Evolutionary conservation across 2,888 invertebrate species (phyloP).

Genomic region (Hirtodrosophila alboralis): DNA sequence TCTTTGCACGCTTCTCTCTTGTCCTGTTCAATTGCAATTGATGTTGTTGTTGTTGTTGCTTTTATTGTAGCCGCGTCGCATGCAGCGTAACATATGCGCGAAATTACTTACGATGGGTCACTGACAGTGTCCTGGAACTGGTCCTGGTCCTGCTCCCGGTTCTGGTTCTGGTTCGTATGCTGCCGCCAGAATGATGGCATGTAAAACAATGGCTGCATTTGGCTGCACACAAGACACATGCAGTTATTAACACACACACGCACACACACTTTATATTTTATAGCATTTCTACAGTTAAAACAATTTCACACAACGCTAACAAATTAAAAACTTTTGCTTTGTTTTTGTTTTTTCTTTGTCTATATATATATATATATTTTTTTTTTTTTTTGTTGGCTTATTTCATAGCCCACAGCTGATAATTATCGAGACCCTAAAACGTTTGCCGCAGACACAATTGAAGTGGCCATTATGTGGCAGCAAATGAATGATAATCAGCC

Average conservation of each 20-base stretch:
- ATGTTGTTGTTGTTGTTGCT: slow-evolving; percentile 16
- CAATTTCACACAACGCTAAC: slow-evolving; percentile 34
- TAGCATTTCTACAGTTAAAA: slow-evolving; percentile 30
- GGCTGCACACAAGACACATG: slow-evolving; percentile 47
- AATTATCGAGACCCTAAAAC: slow-evolving; percentile 38
- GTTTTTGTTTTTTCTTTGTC: slow-evolving; percentile 5
- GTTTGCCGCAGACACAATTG: slow-evolving; percentile 29
- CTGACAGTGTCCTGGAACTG: slow-evolving; percentile 27
- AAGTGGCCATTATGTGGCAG: slow-evolving; percentile 30
- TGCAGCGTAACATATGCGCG: slow-evolving; percentile 75
- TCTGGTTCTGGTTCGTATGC: slow-evolving; percentile 32
- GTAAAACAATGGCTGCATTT: slow-evolving; percentile 62
- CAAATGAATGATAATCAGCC: slow-evolving; percentile 39
- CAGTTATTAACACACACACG: slow-evolving; percentile 57
- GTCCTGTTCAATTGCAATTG: slow-evolving; percentile 35
- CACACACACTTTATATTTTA: neutral
- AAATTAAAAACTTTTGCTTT: slow-evolving; percentile 31
- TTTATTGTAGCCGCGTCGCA: slow-evolving; percentile 22
- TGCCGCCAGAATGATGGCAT: slow-evolving; percentile 35
- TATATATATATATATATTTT: no score
- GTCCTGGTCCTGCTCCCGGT: slow-evolving; percentile 1
- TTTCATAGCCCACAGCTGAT: slow-evolving; percentile 6
- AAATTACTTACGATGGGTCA: slow-evolving; percentile 73
- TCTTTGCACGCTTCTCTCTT: slow-evolving; percentile 4
- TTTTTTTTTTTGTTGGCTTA: neutral